Percentiles rank a stretch among this genome's conserved stretches.
Conservation (phyloP, 2,888 invertebrate genomes). For the Drymonia ruficornis region DNA sequence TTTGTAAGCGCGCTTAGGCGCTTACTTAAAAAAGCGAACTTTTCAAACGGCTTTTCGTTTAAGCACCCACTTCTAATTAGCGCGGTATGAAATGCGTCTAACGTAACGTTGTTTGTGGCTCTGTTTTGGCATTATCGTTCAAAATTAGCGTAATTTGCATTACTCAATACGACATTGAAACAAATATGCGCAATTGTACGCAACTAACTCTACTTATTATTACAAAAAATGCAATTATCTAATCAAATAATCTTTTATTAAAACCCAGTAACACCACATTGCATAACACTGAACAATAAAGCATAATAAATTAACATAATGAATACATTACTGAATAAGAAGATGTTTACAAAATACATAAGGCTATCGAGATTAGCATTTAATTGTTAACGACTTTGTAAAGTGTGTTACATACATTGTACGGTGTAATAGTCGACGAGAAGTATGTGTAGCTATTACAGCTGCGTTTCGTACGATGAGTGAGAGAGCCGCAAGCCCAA, state of each 20-base stretch:
- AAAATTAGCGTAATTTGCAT: no score
- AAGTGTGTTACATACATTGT: conserved; percentile 19
- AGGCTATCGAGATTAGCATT: conserved; percentile 35
- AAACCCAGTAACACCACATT: conserved; percentile 15
- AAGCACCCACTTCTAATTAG: no score
- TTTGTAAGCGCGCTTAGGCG: no score
- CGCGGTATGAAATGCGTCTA: no score
- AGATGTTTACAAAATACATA: conserved; percentile 16
- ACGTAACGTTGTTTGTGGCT: no score
- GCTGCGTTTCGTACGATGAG: no score
- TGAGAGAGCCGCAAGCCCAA: no score
- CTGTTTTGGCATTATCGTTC: no score
- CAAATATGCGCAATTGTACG: conserved; percentile 1
- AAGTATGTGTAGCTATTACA: conserved; percentile 34
- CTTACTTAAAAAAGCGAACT: no score
- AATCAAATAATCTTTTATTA: conserved; percentile 9
- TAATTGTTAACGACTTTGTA: conserved; percentile 29
- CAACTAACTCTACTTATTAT: not conserved
- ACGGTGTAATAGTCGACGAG: conserved; percentile 27
- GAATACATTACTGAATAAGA: conserved; percentile 29
- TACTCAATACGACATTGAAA: conserved; percentile 2
- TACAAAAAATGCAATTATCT: conserved; percentile 1
- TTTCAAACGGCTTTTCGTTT: no score
- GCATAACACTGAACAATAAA: conserved; percentile 22
- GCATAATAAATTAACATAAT: conserved; percentile 30